phyloP scores from a whole-genome alignment of 2,113 vertebrate genomes.

The Anoplopoma fimbria region DNA sequence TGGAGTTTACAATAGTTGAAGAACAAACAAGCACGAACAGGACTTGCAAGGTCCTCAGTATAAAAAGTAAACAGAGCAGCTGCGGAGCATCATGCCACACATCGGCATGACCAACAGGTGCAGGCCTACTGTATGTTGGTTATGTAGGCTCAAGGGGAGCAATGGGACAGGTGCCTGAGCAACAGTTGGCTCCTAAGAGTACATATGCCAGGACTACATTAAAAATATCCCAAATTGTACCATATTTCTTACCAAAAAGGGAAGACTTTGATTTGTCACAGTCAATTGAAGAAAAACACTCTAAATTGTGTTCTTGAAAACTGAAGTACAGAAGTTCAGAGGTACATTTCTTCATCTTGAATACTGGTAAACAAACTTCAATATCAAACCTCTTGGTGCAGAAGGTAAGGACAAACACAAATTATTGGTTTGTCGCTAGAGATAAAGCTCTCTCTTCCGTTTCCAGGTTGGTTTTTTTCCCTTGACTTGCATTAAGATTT shows the following conservation, averaged over 20 bases:
- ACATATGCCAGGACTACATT: conserved; percentile 1
- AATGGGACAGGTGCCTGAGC: conserved; percentile 36
- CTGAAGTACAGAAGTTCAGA: background rate
- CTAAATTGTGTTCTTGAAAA: conserved; percentile 1
- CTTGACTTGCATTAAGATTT: background rate
- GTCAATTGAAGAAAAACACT: background rate
- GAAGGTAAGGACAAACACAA: background rate
- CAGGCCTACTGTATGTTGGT: conserved; percentile 30
- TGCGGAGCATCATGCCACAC: conserved; percentile 16
- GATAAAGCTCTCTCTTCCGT: conserved; percentile 23
- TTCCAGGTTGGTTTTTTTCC: background rate
- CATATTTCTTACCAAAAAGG: background rate
- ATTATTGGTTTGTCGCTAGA: conserved; percentile 34
- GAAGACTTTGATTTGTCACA: background rate
- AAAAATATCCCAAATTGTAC: conserved; percentile 1
- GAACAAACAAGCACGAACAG: background rate
- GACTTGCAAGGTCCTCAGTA: conserved; percentile 1
- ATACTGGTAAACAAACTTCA: background rate
- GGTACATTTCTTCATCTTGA: background rate
- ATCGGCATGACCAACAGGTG: conserved; percentile 54
- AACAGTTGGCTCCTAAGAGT: conserved; percentile 25
- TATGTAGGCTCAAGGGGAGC: conserved; percentile 35
- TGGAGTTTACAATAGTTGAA: too few species aligned
- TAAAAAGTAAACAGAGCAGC: conserved; percentile 21
- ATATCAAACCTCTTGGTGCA: conserved; percentile 5